A percentile compares a stretch with the other conserved stretches of the same genome.
Conservation (phyloP, 2,797 vertebrate genomes). For the Helarctos malayanus region DNA sequence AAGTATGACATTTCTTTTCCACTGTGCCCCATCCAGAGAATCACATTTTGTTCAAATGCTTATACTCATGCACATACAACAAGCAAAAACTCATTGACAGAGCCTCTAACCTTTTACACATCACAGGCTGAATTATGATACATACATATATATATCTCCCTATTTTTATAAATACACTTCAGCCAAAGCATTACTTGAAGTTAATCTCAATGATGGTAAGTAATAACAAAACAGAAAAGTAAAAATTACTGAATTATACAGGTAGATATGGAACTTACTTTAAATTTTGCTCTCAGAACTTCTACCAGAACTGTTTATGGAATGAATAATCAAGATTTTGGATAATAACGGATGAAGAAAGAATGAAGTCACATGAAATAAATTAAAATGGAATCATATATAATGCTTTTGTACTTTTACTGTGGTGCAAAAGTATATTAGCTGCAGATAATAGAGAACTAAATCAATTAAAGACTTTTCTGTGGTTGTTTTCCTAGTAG, state of each 20-base stretch:
- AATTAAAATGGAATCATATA: background rate
- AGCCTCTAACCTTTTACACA: background rate
- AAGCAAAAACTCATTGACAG: background rate
- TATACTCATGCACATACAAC: background rate
- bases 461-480: background rate
- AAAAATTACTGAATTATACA: background rate
- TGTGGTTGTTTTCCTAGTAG: background rate
- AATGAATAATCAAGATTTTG: background rate
- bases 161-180: background rate
- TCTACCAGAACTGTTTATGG: background rate
- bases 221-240: background rate
- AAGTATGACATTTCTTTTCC: background rate
- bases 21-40: background rate
- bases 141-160: background rate
- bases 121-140: background rate
- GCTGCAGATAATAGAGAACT: background rate
- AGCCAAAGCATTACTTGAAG: background rate
- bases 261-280: background rate
- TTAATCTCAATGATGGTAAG: background rate
- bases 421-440: background rate
- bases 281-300: slow-evolving; percentile 21
- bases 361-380: background rate
- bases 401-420: background rate
- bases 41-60: background rate
- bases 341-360: background rate